Evolutionary conservation across 1,140 invertebrate genomes (phyloP), one percentile per base, ranked within the genome.

Genomic region (Rhagoletis zephyria): DNA sequence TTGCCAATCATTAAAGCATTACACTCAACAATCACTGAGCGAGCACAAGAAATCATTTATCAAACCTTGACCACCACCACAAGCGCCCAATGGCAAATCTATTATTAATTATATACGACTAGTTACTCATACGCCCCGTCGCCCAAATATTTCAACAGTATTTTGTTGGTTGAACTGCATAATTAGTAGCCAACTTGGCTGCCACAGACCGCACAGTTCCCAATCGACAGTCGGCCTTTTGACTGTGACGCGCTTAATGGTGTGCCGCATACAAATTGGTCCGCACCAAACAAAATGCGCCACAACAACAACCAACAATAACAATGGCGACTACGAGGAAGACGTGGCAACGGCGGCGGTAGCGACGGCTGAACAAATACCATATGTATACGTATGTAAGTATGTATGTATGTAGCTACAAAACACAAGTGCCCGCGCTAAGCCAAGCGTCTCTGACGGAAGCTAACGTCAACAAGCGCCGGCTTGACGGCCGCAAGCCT

Each of bases 91-190:
- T 19, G 48, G 56, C 9, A 81, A 81, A 77, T 19, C 30, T 51
- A 51, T 51, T 56, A 81, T 56, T 56, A 81, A 81, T 56, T 81
- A 19, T 48, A 30, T 63, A n/a, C 61, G n/a, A 63, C 9, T 14
- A 19, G 74, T 81, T 81, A 59, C 74, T 81, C 48, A 81, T 81
- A 81, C 74, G 74, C 74, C 74, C 48, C 16, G 74, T 30, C 48
- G 48, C 1, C 48, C 48, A 51, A 14, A n/a, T 51, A 0, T 45
- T 19, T 16, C 16, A 16, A 42, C 67, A 74, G 74, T 56, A 56
- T 56, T 81, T 81, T 81, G 48, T 81, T 81, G 74, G 4, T 81
- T 81, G 30, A 81, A 59, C 48, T 56, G 45, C 74, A 81, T 81
- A 81, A 51, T 81, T 56, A 81, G 48, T 81, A 81, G 48, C 67